Base-by-base conservation (phyloP, 1,140 invertebrate genomes). In the Leptinotarsa undecemlineata region DNA sequence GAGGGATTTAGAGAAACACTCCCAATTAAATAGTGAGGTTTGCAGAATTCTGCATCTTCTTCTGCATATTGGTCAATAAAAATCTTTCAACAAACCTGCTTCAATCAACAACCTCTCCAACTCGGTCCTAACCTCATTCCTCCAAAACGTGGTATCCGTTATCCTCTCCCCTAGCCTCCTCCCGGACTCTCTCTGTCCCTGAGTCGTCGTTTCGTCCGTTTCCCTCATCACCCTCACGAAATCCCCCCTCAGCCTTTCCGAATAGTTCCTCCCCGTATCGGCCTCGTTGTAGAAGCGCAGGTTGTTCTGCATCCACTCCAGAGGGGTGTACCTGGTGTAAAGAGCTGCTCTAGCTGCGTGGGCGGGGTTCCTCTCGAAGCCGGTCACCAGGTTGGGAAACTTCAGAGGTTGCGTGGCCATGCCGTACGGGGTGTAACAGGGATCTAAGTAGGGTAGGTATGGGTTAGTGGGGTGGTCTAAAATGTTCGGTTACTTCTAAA, bases 101-200 rank as follows among this genome's bases (percentile, higher is more conserved):
- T 97, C 95, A 2, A 90, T 89, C 61, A 96, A 88, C 74, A 97
- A 88, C 77, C 92, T 90, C 84, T 98, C 96, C 81, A 96, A 88
- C 87, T 98, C 96, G 33, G 93, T 92, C 69, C 88, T 87, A 1
- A 89, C 88, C 87, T 98, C 96, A 84, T 95, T 95, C 68, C 95
- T 90, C 96, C 96, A 98, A 85, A 96, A 97, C 23, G 93, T 94
- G n/a, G 95, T 93, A 80, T 97, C 96, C 13, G 93, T 96, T 76
- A 98, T 93, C 74, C 96, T 88, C 85, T 98, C 96, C 1, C 95
- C 95, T 69, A 96, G 86, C 73, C 93, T 87, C 76, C 93, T 88
- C 0, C 93, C 92, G 3, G 94, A 92, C 81, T 96, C 94, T 48
- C 92, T 87, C 81, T 96, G 94, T 3, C 90, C 92, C 68, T 90